phyloP scores from a whole-genome alignment of 2,797 vertebrate species.

The Diglossa cyanea region DNA sequence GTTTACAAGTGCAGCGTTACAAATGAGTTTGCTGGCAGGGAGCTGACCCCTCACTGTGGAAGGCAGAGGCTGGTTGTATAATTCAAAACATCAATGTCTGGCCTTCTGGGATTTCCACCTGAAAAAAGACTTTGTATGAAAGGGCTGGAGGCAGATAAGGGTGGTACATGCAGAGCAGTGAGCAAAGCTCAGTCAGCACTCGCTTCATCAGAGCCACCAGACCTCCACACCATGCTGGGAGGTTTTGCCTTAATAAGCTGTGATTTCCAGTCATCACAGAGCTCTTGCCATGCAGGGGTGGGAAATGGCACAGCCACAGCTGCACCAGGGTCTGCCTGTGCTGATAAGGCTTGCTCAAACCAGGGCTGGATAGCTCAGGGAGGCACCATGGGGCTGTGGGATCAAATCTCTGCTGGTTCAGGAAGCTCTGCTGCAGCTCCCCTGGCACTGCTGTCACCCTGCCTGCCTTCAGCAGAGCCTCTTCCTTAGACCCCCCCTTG shows the following conservation, averaged over 20 bases:
- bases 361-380: background rate
- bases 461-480: accelerated
- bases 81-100: background rate
- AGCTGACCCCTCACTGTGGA: slow-evolving; percentile 23
- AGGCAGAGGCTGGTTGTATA: slow-evolving; percentile 10
- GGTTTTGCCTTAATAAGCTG: background rate
- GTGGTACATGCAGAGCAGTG: accelerated
- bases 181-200: background rate
- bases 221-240: accelerated
- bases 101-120: background rate
- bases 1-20: slow-evolving; percentile 46
- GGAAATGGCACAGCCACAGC: background rate
- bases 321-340: background rate
- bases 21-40: slow-evolving; percentile 54
- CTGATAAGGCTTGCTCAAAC: background rate
- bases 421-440: background rate
- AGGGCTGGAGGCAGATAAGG: background rate
- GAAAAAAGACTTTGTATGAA: background rate
- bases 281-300: background rate
- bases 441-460: background rate
- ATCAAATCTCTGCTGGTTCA: background rate
- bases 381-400: accelerated
- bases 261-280: background rate
- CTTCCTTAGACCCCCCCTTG: background rate
- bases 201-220: background rate